Evolutionary conservation across 2,888 invertebrate species (phyloP), one percentile per base, ranked within the genome.

Genomic region (Drosophila ustulata): DNA sequence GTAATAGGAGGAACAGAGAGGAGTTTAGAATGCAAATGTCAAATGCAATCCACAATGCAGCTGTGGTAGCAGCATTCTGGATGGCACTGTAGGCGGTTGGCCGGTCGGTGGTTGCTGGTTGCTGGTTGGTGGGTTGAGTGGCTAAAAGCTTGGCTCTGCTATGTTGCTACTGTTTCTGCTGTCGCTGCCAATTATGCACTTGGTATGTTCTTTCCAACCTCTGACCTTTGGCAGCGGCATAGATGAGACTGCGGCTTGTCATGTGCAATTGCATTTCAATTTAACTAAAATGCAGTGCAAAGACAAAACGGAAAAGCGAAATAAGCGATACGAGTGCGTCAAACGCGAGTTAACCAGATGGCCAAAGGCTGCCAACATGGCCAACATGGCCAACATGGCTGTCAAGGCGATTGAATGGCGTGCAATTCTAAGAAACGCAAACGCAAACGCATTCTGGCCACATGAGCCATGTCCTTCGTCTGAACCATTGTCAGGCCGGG

Each of bases 241-340:
- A 56, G 66, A 57, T 71, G 71, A 57, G 62, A 49, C 51, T 64
- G 63, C 13, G 45, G 55, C 26, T 79, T 64, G 72, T 59, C 64
- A 68, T 64, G 67, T 78, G 82, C 88, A 84, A 84, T 84, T 87
- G 88, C 64, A 71, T 84, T 84, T 84, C 82, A 84, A 84, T 84
- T 87, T 84, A 82, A 84, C 88, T 87, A 78, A 84, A 84, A 80
- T 84, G 83, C 82, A 80, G 71, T 78, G 69, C 71, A 71, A n/a
- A 56, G 5, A 9, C n/a, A 18, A 34, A 13, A 45, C 34, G 30
- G 3, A 13, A 51, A 13, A 18, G 11, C 8, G 9, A 49, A 50
- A 26, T 56, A 59, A 47, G 46, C 41, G 11, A 65, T 37, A 39
- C 13, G 26, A 37, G 13, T 5, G 6, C 13, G 39, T 13, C 13